Base-by-base conservation (phyloP, 2,888 invertebrate genomes). In the Boloria selene region DNA sequence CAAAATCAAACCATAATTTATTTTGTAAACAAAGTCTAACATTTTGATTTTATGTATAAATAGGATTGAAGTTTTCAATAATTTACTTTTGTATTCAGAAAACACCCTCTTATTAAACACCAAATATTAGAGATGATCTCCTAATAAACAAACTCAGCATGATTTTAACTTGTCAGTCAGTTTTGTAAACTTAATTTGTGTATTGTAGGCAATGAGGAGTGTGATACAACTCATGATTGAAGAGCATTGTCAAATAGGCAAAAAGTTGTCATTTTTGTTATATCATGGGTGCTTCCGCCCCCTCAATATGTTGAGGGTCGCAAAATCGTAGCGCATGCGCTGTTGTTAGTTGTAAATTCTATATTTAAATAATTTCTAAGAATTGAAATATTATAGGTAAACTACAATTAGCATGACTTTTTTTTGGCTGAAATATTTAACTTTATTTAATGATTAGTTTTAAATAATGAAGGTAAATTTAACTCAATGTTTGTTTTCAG, bases 81-180 rank as follows among this genome's bases (percentile, higher is more conserved):
- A 53, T 45, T 58, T 16, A 52, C 53, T 58, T 52, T 55, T 50
- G 17, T 45, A 60, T 53, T 60, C 38, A 22, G n/a, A 59, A 18
- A 73, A 72, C 78, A 75, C 79, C 78, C 79, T 74, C 71, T 75
- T 75, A 81, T 75, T 74, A 71, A 80, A 78, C 70, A 73, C 75
- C 80, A 85, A 86, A 85, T 79, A 84, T 79, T 78, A 70, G 67
- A 73, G 67, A 74, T 78, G 65, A 80, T 78, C 79, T 78, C 77
- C 77, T 74, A 81, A 79, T 80, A 84, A 83, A 86, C 85, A 86
- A 83, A 88, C 81, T 86, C 79, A 81, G 76, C 78, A 71, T 83
- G 81, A 86, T 82, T 83, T 74, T 75, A 79, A 79, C 80, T 78
- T 84, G 83, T 88, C 85, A 84, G 74, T 75, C 75, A 77, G 79